Conservation (phyloP, 1,140 invertebrate genomes). For the Phymorhynchus buccinoides region DNA sequence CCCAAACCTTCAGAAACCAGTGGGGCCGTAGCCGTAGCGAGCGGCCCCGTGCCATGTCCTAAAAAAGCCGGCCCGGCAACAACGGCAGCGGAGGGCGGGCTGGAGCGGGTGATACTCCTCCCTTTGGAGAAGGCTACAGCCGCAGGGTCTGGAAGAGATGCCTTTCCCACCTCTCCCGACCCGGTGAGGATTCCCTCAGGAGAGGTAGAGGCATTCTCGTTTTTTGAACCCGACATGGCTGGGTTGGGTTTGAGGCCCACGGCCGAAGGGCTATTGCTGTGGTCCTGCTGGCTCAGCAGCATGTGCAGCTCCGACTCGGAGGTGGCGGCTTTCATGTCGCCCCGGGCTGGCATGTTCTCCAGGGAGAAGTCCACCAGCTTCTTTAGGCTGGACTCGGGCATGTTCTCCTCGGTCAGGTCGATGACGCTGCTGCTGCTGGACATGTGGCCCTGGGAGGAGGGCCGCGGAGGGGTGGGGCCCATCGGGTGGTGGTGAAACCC, state of each 20-base stretch:
- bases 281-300: slow-evolving; percentile 38
- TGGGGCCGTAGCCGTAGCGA: slow-evolving; percentile 15
- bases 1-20: slow-evolving; percentile 29
- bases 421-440: slow-evolving; percentile 57
- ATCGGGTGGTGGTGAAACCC: slow-evolving; percentile 32
- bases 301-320: slow-evolving; percentile 43
- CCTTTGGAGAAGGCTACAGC: slow-evolving; percentile 18
- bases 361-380: slow-evolving; percentile 65
- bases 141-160: slow-evolving; percentile 40
- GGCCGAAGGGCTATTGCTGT: slow-evolving; percentile 37
- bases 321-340: slow-evolving; percentile 53
- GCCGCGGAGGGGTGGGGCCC: slow-evolving; percentile 27
- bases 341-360: slow-evolving; percentile 65
- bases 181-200: slow-evolving; percentile 67
- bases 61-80: too few species aligned
- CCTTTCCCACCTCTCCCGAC: slow-evolving; percentile 64
- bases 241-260: slow-evolving; percentile 47
- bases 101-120: slow-evolving; percentile 31
- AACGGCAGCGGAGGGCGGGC: slow-evolving; percentile 21
- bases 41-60: slow-evolving; percentile 20
- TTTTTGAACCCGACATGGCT: slow-evolving; percentile 63
- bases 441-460: slow-evolving; percentile 38
- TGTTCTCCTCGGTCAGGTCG: slow-evolving; percentile 59
- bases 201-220: slow-evolving; percentile 70
- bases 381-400: slow-evolving; percentile 62